These are phyloP conservation scores for Sitta carolinensis DNA, from an alignment of 2,797 vertebrate genomes.

Conservation along the genomic window DNA sequence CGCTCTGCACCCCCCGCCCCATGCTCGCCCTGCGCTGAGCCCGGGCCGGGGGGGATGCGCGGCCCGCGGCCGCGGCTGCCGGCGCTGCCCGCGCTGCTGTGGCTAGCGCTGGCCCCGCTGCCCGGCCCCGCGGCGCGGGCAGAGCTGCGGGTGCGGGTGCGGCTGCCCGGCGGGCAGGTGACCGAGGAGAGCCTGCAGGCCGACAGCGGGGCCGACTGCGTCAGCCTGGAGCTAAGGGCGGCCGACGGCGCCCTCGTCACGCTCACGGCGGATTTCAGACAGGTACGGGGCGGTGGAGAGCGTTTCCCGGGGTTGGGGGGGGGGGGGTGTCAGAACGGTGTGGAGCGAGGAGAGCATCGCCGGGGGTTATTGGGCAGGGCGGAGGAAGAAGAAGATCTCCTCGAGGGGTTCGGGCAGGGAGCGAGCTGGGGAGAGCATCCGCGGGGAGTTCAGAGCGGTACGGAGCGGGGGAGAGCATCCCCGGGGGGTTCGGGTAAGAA, in stretches of 20 bases:
- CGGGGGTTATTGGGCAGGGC: accelerated
- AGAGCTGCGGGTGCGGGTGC: constrained; percentile 90
- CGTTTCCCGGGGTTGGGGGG: background rate
- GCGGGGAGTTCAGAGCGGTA: accelerated
- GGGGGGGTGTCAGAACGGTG: background rate
- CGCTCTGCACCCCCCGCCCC: background rate
- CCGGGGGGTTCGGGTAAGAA: accelerated
- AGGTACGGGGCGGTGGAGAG: constrained; percentile 73
- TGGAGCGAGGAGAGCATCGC: background rate
- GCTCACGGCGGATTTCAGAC: constrained; percentile 90
- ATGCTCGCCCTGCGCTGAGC: constrained; percentile 1
- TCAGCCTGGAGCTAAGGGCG: constrained; percentile 89
- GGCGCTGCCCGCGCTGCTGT: constrained; percentile 38
- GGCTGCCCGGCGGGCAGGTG: constrained; percentile 88
- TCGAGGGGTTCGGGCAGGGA: accelerated
- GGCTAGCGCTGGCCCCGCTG: constrained; percentile 24
- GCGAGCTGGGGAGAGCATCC: background rate
- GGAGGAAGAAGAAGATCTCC: no score
- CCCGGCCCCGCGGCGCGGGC: constrained; percentile 59
- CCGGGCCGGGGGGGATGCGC: constrained; percentile 15
- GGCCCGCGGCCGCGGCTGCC: background rate
- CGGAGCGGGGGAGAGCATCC: no score
- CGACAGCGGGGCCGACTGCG: constrained; percentile 87
- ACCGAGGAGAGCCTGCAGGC: constrained; percentile 93
- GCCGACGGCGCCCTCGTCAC: constrained; percentile 89